Evolutionary conservation across 2,888 invertebrate genomes (phyloP).

Genomic region (Adineta ricciae): DNA sequence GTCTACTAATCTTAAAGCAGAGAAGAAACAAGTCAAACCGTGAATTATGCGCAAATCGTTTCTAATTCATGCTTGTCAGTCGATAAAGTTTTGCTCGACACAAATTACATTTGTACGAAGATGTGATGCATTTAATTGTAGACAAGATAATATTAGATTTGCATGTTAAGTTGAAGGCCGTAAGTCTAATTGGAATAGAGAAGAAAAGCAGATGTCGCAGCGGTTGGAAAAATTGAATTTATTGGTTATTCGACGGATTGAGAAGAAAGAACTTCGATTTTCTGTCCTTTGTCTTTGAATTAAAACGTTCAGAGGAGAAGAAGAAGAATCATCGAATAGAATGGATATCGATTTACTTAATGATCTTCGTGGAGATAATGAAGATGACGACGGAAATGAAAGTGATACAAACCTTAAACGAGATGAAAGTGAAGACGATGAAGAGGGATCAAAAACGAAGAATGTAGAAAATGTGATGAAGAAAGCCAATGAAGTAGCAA

Average conservation of each 20-base stretch:
- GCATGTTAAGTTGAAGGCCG: too few relatives aligned
- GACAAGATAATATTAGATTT: too few relatives aligned
- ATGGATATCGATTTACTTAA: slow-evolving; percentile 19
- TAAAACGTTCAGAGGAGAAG: not conserved
- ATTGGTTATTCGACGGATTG: not conserved
- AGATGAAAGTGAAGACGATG: not conserved
- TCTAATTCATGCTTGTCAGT: not conserved
- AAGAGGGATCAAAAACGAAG: not conserved
- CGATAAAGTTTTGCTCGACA: too few relatives aligned
- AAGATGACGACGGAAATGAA: not conserved
- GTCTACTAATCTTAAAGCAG: too few relatives aligned
- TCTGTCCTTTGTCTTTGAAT: not conserved
- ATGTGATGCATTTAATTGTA: too few relatives aligned
- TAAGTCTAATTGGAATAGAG: too few relatives aligned
- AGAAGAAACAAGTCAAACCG: too few relatives aligned
- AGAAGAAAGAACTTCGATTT: not conserved
- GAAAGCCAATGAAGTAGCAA: slow-evolving; percentile 11
- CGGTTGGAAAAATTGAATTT: not conserved
- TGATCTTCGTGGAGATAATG: not conserved
- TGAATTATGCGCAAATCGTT: not conserved
- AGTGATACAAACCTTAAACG: not conserved
- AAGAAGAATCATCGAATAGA: not conserved
- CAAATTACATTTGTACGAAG: too few relatives aligned
- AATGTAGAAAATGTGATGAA: not conserved
- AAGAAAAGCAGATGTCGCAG: not conserved